Conservation (phyloP, 2,113 vertebrate genomes). For the Coptodon rendalli region DNA sequence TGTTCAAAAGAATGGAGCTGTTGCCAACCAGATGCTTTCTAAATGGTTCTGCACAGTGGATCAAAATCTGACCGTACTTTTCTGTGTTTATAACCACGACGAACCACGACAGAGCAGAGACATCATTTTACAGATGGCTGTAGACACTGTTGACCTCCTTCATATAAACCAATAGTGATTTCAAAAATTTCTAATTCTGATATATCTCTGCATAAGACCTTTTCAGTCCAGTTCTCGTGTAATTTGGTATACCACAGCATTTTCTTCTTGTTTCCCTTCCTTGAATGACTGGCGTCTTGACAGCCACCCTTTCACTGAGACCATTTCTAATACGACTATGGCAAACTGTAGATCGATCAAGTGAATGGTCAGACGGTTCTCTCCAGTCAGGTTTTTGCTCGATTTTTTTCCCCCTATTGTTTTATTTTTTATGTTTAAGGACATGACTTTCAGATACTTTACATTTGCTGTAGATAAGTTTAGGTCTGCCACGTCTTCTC, state of each 20-base stretch:
- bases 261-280: not conserved
- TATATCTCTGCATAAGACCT: not conserved
- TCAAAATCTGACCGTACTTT: not conserved
- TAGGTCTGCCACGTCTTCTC: accelerated
- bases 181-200: not conserved
- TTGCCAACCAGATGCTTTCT: not conserved
- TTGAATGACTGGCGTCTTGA: not conserved
- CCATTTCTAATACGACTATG: not conserved
- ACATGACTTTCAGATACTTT: not conserved
- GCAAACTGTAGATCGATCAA: not conserved
- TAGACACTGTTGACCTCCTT: not conserved
- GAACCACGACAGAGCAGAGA: not conserved
- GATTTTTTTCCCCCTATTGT: not conserved
- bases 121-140: not conserved
- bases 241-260: not conserved
- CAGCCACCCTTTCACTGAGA: not conserved
- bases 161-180: not conserved
- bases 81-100: not conserved
- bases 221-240: not conserved
- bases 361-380: not conserved
- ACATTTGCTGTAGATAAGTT: not conserved
- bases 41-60: not conserved
- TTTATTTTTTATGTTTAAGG: not conserved
- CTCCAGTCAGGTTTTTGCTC: not conserved
- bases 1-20: not conserved